Percentiles rank a stretch among this genome's conserved stretches.
Conservation (phyloP, 2,113 vertebrate genomes). For the Fulica atra region DNA sequence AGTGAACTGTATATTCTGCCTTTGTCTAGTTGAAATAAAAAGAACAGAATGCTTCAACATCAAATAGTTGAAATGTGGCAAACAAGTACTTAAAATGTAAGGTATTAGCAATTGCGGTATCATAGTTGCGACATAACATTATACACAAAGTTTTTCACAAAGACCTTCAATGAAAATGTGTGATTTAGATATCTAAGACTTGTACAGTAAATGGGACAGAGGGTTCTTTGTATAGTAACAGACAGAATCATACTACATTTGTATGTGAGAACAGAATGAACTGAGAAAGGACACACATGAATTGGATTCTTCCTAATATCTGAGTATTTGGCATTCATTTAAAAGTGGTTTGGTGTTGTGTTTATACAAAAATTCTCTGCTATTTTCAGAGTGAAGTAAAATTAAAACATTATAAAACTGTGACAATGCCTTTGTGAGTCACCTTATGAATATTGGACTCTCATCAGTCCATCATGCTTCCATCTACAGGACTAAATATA, state of each 20-base stretch:
- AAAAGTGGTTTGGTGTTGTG: neutral
- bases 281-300: neutral
- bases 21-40: neutral
- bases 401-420: neutral
- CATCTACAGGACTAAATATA: neutral
- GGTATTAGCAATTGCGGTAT: neutral
- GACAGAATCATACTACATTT: neutral
- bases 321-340: neutral
- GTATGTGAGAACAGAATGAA: neutral
- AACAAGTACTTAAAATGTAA: neutral
- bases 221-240: neutral
- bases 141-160: neutral
- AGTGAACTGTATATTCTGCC: neutral
- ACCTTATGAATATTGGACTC: neutral
- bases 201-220: neutral
- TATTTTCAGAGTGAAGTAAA: neutral
- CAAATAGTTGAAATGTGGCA: neutral
- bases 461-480: neutral
- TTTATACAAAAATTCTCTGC: neutral
- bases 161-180: neutral
- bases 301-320: neutral
- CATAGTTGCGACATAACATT: neutral
- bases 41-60: neutral
- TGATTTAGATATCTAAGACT: neutral
- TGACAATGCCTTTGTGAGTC: neutral